Base-by-base conservation (phyloP, 2,888 invertebrate species). In the Pollenia labialis region DNA sequence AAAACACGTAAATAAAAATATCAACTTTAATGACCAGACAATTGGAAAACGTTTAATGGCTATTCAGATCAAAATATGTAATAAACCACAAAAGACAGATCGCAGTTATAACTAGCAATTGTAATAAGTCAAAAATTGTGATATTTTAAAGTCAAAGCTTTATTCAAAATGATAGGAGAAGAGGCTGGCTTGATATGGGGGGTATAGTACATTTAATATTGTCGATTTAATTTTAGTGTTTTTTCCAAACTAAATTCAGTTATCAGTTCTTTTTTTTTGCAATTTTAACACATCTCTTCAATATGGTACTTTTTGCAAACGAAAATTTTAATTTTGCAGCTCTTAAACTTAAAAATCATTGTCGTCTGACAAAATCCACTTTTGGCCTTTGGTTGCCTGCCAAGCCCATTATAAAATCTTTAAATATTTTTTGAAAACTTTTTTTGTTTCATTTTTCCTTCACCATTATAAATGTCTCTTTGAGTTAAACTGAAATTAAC, bases 381-480 rank as follows among this genome's bases (percentile, higher is more conserved):
- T 18, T 23, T 14, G 11, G 11, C 7, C 10, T 74, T 68, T 10
- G 40, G n/a, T 16, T 69, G 14, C n/a, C 12, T 40, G 50, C 60
- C 42, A 60, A 50, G 58, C 60, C 54, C 62, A 46, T 85, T 76
- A 23, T 76, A 32, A 74, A 56, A 58, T 54, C 44, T 16, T 69
- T 40, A 66, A 42, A 50, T 54, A 56, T 48, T 16, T 54, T 16
- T 54, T 52, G 1, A 11, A 52, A 16, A 16, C 40, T 3, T 14
- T 56, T 42, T 64, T 71, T 1, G 23, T 81, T 23, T 58, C n/a
- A 48, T 54, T 50, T 1, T n/a, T 48, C 18, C 18, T 80, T 64
- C 42, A 48, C 56, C 68, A 74, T 81, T 84, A 87, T 81, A 84
- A 87, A 77, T 81, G 87, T 84, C 84, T 46, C 18, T 77, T 68